phyloP scores from a whole-genome alignment of 2,888 invertebrate species.

The Netelia virgata region DNA sequence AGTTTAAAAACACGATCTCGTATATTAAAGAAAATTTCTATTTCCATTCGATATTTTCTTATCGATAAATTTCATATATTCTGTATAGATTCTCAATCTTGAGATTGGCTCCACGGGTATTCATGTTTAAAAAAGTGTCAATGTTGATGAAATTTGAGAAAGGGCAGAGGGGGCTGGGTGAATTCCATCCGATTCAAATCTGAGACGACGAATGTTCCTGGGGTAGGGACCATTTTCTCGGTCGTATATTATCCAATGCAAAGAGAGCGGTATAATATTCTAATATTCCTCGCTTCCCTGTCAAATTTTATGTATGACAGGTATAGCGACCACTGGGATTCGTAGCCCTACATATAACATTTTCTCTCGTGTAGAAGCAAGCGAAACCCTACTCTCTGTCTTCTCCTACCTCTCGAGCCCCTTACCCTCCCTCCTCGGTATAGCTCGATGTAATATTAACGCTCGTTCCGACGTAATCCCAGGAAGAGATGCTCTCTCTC shows the following conservation, averaged over 20 bases:
- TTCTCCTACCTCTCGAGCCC: background rate
- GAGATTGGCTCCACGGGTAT: too few species aligned
- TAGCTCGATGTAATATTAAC: conserved; percentile 60
- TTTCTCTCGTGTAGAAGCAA: conserved; percentile 46
- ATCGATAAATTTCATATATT: too few species aligned
- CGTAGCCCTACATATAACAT: conserved; percentile 49
- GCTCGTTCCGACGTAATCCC: conserved; percentile 58
- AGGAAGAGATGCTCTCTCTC: conserved; percentile 50
- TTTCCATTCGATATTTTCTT: too few species aligned
- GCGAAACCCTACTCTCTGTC: conserved; percentile 57
- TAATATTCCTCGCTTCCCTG: conserved; percentile 30
- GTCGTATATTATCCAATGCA: conserved; percentile 4
- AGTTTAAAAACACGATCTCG: too few species aligned
- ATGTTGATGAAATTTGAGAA: too few species aligned
- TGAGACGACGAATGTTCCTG: too few species aligned
- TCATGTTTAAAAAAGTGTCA: too few species aligned
- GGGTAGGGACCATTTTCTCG: too few species aligned
- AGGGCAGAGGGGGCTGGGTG: too few species aligned
- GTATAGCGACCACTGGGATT: conserved; percentile 39
- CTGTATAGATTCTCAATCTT: too few species aligned
- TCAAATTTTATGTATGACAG: conserved; percentile 37
- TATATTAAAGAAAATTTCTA: too few species aligned
- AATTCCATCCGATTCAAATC: too few species aligned
- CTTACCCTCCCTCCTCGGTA: background rate
- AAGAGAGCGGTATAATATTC: background rate